Evolutionary conservation across 2,113 vertebrate genomes (phyloP).

Genomic region (Aix galericulata): DNA sequence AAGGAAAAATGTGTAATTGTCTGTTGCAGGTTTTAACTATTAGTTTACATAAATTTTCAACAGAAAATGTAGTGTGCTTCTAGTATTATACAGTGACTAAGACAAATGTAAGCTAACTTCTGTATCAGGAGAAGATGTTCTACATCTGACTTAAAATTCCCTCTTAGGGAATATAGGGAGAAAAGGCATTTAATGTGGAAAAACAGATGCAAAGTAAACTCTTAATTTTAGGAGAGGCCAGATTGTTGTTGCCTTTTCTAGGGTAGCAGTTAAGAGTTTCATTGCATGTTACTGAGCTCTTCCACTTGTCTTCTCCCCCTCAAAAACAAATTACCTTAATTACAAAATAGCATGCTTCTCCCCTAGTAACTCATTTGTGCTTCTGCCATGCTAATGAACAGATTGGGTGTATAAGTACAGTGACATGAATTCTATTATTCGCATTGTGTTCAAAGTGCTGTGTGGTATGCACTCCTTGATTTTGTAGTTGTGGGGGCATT

Average conservation of each 20-base stretch:
- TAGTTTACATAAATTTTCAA: constrained; percentile 29
- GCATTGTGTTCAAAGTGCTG: not conserved
- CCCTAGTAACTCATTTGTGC: not conserved
- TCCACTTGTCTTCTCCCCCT: not conserved
- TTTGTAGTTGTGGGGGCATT: not conserved
- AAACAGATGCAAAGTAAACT: not conserved
- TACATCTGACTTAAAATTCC: not conserved
- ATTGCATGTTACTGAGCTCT: not conserved
- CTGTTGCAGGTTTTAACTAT: not conserved
- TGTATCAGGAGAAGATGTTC: not conserved
- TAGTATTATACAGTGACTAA: not conserved
- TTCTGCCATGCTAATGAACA: constrained; percentile 5
- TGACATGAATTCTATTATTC: not conserved
- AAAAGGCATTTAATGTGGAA: not conserved
- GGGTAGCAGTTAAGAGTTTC: not conserved
- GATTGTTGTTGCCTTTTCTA: not conserved
- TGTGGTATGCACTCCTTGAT: not conserved
- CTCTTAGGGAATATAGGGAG: not conserved
- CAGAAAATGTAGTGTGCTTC: not conserved
- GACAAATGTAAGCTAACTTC: not conserved
- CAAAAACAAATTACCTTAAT: constrained; percentile 9
- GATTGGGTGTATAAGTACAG: not conserved
- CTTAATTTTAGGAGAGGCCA: not conserved
- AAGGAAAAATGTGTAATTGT: not conserved
- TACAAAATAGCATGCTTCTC: not conserved